Percentiles rank a stretch among this genome's conserved stretches.
Conservation (phyloP, 2,888 invertebrate genomes). For the Euproctis similis region DNA sequence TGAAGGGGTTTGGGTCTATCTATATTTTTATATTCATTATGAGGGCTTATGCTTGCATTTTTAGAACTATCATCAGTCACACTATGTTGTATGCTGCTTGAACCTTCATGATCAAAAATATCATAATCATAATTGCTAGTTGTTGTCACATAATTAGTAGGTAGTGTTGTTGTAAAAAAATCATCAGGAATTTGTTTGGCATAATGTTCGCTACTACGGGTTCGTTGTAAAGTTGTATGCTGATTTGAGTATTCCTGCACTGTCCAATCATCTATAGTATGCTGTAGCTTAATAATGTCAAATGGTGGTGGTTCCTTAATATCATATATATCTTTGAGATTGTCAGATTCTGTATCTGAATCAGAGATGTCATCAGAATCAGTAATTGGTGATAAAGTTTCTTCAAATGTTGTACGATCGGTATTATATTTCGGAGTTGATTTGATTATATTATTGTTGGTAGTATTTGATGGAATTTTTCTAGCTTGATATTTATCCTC, state of each 20-base stretch:
- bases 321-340: conserved; percentile 55
- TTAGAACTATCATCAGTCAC: conserved; percentile 45
- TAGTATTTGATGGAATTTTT: conserved; percentile 61
- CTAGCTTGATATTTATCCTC: conserved; percentile 60
- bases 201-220: conserved; percentile 74
- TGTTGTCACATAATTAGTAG: conserved; percentile 47
- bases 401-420: conserved; percentile 42
- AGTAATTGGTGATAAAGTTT: conserved; percentile 31
- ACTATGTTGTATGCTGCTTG: conserved; percentile 61
- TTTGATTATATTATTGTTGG: conserved; percentile 28
- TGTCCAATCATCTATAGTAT: conserved; percentile 91
- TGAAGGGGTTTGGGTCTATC: conserved; percentile 43
- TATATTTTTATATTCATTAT: conserved; percentile 53
- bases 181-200: conserved; percentile 87
- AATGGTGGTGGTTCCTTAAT: conserved; percentile 77
- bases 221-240: conserved; percentile 60
- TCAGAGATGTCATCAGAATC: conserved; percentile 73
- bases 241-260: conserved; percentile 81
- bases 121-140: conserved; percentile 51
- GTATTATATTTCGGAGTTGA: conserved; percentile 36
- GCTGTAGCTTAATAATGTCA: conserved; percentile 84
- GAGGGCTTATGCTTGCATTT: conserved; percentile 27
- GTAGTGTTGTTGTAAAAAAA: conserved; percentile 80
- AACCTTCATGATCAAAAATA: conserved; percentile 64
- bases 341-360: conserved; percentile 54